phyloP scores from a whole-genome alignment of 1,140 invertebrate species.

The Cyclargus thomasi region DNA sequence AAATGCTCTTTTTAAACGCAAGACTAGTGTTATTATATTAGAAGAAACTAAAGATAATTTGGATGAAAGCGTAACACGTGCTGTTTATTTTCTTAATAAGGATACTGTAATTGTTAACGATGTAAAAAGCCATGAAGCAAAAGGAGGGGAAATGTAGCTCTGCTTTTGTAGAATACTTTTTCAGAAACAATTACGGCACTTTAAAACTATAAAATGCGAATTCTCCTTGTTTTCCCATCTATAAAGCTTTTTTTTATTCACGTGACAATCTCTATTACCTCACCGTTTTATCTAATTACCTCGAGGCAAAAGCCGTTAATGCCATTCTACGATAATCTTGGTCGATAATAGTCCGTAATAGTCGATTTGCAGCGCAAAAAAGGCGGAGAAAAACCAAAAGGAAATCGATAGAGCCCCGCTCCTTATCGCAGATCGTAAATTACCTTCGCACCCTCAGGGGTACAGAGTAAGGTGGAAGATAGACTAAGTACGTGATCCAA shows the following conservation, averaged over 20 bases:
- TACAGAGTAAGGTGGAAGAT: slow-evolving; percentile 65
- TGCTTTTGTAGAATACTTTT: no score
- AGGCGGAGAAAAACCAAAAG: slow-evolving; percentile 55
- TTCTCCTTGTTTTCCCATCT: background rate
- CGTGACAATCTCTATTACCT: background rate
- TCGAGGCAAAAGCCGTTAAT: slow-evolving; percentile 8
- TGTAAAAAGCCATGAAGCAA: no score
- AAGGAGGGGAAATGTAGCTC: no score
- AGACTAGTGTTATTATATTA: slow-evolving; percentile 20
- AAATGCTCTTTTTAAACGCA: slow-evolving; percentile 32
- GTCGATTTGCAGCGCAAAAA: slow-evolving; percentile 65
- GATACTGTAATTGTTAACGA: no score
- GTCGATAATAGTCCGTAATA: slow-evolving; percentile 51
- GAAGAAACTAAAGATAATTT: background rate
- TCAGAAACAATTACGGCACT: no score
- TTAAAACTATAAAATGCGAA: background rate
- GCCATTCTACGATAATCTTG: slow-evolving; percentile 37
- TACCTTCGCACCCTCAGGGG: slow-evolving; percentile 60
- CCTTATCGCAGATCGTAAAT: slow-evolving; percentile 71
- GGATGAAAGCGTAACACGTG: background rate
- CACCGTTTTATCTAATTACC: slow-evolving; percentile 1
- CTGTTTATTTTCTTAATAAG: background rate
- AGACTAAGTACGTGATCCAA: slow-evolving; percentile 70
- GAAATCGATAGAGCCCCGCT: slow-evolving; percentile 67
- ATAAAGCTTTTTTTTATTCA: background rate